phyloP scores from a whole-genome alignment of 2,888 invertebrate species.

The Lithophane leautieri region DNA sequence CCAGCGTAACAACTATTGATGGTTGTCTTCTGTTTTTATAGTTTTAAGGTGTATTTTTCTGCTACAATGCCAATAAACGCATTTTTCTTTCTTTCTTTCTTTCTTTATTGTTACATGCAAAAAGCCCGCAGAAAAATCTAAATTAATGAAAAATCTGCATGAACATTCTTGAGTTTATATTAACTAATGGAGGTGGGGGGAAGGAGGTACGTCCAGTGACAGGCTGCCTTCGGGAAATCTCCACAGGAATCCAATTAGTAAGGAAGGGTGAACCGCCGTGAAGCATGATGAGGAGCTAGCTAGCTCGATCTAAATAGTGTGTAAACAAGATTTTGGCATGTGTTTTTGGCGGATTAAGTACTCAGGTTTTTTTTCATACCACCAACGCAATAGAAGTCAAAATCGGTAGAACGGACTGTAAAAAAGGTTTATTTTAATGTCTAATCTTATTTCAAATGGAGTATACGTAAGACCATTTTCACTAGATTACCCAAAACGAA shows the following conservation, averaged over 20 bases:
- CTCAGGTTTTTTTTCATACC: neutral
- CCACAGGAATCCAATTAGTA: conserved; percentile 70
- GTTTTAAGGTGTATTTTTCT: too few species aligned
- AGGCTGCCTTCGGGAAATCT: conserved; percentile 65
- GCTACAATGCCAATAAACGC: too few species aligned
- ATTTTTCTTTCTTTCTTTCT: too few species aligned
- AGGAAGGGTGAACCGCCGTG: conserved; percentile 1
- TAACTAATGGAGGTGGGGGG: neutral
- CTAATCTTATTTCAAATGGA: too few species aligned
- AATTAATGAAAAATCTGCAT: conserved; percentile 18
- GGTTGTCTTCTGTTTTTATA: too few species aligned
- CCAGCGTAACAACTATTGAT: neutral
- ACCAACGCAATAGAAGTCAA: too few species aligned
- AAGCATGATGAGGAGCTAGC: neutral
- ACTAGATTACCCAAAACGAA: conserved; percentile 24
- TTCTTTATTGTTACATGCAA: too few species aligned
- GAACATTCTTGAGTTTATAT: conserved; percentile 12
- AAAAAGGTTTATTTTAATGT: too few species aligned
- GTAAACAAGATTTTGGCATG: neutral
- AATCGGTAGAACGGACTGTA: too few species aligned
- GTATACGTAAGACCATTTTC: conserved; percentile 7
- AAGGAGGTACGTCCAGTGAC: conserved; percentile 45
- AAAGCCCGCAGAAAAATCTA: neutral
- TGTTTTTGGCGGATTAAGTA: neutral
- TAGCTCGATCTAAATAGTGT: too few species aligned